Conservation (phyloP, 2,113 vertebrate species). For the Pygoscelis adeliae region DNA sequence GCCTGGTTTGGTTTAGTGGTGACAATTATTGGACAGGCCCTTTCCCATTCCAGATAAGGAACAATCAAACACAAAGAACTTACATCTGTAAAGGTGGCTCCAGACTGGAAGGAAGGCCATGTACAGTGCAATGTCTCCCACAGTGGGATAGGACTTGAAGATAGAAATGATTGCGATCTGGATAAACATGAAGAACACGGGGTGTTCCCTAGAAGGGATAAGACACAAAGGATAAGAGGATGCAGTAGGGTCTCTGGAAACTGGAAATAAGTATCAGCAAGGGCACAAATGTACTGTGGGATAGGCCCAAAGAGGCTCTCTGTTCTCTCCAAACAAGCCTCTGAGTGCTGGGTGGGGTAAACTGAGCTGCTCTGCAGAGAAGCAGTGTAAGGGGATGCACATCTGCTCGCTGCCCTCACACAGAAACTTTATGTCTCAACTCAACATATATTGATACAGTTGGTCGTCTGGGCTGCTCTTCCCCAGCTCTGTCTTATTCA, state of each 20-base stretch:
- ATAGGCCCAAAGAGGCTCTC: background rate
- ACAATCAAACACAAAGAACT: conserved; percentile 59
- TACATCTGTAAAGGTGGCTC: conserved; percentile 95
- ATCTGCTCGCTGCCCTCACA: background rate
- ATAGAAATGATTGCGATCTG: conserved; percentile 95
- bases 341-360: background rate
- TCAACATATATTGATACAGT: background rate
- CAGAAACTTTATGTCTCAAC: background rate
- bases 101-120: conserved; percentile 95
- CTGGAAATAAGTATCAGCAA: background rate
- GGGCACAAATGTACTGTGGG: background rate
- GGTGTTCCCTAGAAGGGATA: conserved; percentile 85
- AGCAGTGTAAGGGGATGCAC: background rate
- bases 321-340: background rate
- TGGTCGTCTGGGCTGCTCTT: background rate
- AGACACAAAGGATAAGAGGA: background rate
- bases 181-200: conserved; percentile 96
- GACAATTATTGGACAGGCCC: background rate
- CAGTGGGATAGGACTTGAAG: conserved; percentile 97
- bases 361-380: background rate
- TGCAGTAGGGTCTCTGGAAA: background rate
- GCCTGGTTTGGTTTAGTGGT: background rate
- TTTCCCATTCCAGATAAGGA: background rate
- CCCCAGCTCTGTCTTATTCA: background rate
- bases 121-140: conserved; percentile 93